A percentile compares a stretch with the other conserved stretches of the same genome.
Evolutionary conservation across 1,140 invertebrate species (phyloP).

Genomic region (Philopotamus ludificatus): DNA sequence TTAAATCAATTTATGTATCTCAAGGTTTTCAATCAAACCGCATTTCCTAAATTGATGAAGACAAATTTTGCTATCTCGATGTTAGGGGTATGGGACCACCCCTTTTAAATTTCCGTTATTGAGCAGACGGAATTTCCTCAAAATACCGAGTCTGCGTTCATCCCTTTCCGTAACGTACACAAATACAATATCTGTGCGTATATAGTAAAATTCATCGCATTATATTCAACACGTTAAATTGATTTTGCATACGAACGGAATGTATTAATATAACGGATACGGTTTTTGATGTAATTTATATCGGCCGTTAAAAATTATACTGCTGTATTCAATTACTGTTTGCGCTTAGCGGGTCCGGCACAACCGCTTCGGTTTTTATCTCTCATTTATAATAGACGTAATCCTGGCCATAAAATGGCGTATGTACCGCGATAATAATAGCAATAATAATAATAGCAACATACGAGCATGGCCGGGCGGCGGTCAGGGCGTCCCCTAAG

Average conservation of each 20-base stretch:
- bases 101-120: conserved; percentile 14
- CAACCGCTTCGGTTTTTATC: background rate
- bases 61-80: conserved; percentile 6
- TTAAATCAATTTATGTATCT: background rate
- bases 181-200: no score
- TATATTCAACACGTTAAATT: no score
- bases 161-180: no score
- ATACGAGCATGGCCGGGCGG: conserved; percentile 19
- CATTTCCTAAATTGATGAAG: conserved; percentile 6
- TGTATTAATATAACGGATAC: no score
- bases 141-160: background rate
- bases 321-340: no score
- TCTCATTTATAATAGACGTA: background rate
- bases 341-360: no score
- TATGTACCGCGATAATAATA: conserved; percentile 19
- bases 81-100: no score
- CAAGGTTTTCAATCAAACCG: conserved; percentile 5
- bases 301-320: conserved; percentile 1
- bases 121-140: background rate
- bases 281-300: no score
- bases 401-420: background rate
- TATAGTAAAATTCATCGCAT: no score
- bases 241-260: no score
- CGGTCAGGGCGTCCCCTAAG: conserved; percentile 27
- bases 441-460: conserved; percentile 24